These are phyloP conservation scores for Pedetes capensis DNA, from an alignment of 2,113 vertebrate species.

Conservation along the genomic window DNA sequence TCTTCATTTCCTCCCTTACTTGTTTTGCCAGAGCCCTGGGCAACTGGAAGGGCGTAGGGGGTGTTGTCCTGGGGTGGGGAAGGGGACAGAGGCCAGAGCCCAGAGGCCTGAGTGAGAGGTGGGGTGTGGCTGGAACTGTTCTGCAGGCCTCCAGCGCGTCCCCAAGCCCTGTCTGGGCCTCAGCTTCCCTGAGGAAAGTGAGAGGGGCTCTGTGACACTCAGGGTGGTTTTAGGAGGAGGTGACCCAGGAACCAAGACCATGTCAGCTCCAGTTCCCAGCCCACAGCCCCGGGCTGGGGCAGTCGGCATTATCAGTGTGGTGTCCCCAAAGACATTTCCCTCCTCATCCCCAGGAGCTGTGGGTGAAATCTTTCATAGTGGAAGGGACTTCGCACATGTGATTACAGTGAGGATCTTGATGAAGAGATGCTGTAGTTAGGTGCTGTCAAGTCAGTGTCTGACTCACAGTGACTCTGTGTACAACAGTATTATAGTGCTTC, in stretches of 20 bases:
- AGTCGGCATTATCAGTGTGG: background rate
- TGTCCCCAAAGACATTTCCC: fast-evolving
- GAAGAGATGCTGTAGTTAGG: no score
- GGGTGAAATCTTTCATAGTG: background rate
- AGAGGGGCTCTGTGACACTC: background rate
- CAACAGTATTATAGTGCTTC: no score
- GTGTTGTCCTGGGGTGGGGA: background rate
- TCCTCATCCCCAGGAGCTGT: background rate
- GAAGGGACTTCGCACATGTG: background rate
- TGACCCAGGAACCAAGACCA: background rate
- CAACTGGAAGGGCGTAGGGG: background rate
- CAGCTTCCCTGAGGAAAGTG: background rate
- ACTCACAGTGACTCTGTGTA: no score
- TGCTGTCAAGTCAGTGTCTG: no score
- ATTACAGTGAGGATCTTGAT: background rate
- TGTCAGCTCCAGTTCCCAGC: background rate
- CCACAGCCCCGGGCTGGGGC: background rate
- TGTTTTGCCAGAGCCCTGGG: no score
- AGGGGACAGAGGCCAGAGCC: background rate
- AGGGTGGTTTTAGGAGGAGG: background rate
- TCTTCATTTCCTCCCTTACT: no score
- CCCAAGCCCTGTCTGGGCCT: background rate
- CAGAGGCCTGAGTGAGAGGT: background rate
- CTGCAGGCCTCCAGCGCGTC: background rate
- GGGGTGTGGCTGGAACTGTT: background rate